Percentiles rank a stretch among this genome's conserved stretches.
These are phyloP conservation scores for Oreocharis arfaki DNA, from an alignment of 2,113 vertebrate species.

Conservation along the genomic window DNA sequence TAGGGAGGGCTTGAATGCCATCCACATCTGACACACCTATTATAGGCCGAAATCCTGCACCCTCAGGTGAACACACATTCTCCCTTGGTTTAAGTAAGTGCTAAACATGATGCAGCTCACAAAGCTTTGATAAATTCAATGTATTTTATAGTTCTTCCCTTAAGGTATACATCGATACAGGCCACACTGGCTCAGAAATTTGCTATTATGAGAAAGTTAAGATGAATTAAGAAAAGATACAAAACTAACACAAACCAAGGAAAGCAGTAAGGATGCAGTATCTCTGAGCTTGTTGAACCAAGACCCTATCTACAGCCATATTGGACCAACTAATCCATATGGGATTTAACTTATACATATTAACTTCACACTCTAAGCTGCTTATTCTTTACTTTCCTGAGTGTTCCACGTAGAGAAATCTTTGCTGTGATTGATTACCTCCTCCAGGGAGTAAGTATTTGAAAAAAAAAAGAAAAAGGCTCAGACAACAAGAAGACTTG, in stretches of 20 bases:
- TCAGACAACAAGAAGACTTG: slow-evolving; percentile 31
- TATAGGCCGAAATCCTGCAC: neutral
- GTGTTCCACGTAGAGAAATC: neutral
- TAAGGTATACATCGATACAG: neutral
- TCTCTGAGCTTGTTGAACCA: neutral
- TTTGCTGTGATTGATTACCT: slow-evolving; percentile 18
- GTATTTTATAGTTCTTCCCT: neutral
- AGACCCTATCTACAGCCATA: neutral
- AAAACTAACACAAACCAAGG: neutral
- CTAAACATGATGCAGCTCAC: neutral
- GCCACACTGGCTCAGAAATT: neutral
- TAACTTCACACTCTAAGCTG: neutral
- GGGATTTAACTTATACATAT: neutral
- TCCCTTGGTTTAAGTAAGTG: neutral
- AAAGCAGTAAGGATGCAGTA: neutral
- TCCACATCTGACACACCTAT: neutral
- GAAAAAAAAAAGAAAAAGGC: neutral
- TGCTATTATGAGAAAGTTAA: neutral
- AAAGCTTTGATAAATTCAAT: neutral
- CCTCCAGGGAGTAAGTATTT: slow-evolving; percentile 12
- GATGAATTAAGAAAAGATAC: neutral
- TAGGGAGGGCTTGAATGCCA: neutral
- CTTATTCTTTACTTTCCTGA: neutral
- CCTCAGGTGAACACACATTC: neutral
- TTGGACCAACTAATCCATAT: neutral